Base-by-base conservation (phyloP, 2,113 vertebrate genomes). In the Leptocoma aspasia region DNA sequence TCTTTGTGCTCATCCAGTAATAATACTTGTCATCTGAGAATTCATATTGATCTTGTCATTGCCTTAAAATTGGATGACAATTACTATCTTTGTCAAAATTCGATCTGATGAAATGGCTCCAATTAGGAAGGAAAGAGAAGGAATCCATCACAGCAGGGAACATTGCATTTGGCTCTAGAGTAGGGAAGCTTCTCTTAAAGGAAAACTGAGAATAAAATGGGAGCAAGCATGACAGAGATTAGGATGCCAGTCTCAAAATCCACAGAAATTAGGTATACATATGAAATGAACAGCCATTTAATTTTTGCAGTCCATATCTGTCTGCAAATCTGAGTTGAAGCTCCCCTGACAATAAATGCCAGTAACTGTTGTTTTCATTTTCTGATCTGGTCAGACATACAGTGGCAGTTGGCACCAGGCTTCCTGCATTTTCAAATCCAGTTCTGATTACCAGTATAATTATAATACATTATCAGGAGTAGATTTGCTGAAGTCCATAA, bases 21-120 rank as follows among this genome's bases (percentile, higher is more conserved):
- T 93, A 96, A 92, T 64, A 90, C 88, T 92, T 96, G 93, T 96
- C 95, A 96, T 96, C 86, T 22, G 90, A 96, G 90, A 96, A 96
- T 91, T 97, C 88, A 82, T 93, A 96, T 94, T 93, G 96, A 97
- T 96, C 94, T 94, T 96, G 93, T 95, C 94, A 90, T 97, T 93
- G 93, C 95, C 76, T 93, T 91, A 89, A 95, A 96, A 96, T 94
- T 95, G 92, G 95, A 96, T 95, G 95, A 96, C 95, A 97, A 96
- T 96, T 96, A 97, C 95, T 96, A 96, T 96, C 92, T 93, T 92
- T 95, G 92, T 96, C 96, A 96, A 97, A 96, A 94, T 96, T 96
- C 94, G 86, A 95, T 94, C 92, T 92, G 92, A 97, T 93, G 94
- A 95, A 96, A 96, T 94, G 80, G 92, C 86, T 96, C 92, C 95